These are phyloP conservation scores for Drosophila erecta DNA, from an alignment of 1,140 invertebrate genomes.

Conservation along the genomic window DNA sequence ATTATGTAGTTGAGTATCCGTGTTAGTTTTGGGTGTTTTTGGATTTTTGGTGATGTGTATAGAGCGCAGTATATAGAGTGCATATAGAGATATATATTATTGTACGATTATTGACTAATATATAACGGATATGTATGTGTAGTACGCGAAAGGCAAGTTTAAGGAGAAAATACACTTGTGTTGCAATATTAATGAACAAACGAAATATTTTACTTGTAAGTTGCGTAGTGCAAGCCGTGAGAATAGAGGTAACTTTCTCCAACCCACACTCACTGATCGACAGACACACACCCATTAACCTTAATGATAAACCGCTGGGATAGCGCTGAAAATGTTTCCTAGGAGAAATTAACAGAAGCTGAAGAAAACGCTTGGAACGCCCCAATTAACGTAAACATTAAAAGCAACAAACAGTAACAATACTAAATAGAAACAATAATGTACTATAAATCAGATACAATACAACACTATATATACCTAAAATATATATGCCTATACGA, in stretches of 20 bases:
- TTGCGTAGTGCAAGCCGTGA: constrained; percentile 55
- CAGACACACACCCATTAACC: constrained; percentile 23
- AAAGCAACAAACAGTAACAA: constrained; percentile 70
- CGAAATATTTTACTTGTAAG: constrained; percentile 61
- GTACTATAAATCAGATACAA: constrained; percentile 82
- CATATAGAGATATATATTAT: constrained; percentile 66
- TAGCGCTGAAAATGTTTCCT: constrained; percentile 62
- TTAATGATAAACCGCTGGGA: constrained; percentile 48
- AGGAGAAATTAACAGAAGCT: constrained; percentile 29
- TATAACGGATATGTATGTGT: constrained; percentile 64
- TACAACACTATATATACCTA: constrained; percentile 81
- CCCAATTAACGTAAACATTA: constrained; percentile 53
- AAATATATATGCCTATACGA: constrained; percentile 80
- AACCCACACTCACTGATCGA: constrained; percentile 21
- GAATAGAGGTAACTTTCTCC: constrained; percentile 21
- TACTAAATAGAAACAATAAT: constrained; percentile 84
- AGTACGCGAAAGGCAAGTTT: constrained; percentile 69
- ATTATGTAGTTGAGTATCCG: constrained; percentile 74
- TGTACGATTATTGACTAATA: constrained; percentile 77
- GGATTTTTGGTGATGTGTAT: constrained; percentile 76
- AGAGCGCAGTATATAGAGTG: constrained; percentile 62
- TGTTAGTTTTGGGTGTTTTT: constrained; percentile 80
- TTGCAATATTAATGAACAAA: constrained; percentile 66
- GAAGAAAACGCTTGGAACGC: constrained; percentile 65
- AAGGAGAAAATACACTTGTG: constrained; percentile 58